A percentile compares a stretch with the other conserved stretches of the same genome.
These are phyloP conservation scores for human (Homo sapiens) DNA, from an alignment of 2,113 vertebrate genomes.

Conservation along the genomic window DNA sequence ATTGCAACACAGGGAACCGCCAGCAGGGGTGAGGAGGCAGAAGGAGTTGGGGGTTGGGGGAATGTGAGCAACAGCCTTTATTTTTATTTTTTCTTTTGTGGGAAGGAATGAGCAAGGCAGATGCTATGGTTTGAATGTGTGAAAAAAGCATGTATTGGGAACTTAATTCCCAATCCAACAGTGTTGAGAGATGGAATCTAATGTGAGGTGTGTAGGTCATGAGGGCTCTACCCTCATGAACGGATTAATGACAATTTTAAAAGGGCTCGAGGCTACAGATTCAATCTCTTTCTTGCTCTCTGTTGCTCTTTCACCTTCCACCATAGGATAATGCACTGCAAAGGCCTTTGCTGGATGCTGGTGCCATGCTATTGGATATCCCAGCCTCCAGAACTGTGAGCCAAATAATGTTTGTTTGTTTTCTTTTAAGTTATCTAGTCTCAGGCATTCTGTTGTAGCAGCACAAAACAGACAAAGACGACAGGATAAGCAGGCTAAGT, in stretches of 20 bases:
- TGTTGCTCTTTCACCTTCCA: not conserved
- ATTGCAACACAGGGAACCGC: rapidly evolving
- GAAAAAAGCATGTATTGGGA: not conserved
- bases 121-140: not conserved
- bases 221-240: not conserved
- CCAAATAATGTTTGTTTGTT: not conserved
- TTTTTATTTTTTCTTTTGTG: not conserved
- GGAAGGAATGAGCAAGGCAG: not conserved
- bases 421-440: not conserved
- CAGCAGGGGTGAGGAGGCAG: not conserved
- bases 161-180: not conserved
- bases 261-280: not conserved
- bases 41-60: not conserved
- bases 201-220: not conserved
- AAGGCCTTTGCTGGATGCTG: not conserved
- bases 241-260: not conserved
- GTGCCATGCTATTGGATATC: not conserved
- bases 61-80: not conserved
- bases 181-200: not conserved
- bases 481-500: not conserved
- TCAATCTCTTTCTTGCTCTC: not conserved
- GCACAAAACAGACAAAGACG: not conserved
- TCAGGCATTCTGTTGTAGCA: not conserved
- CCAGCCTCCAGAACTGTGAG: not conserved
- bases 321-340: not conserved